Conservation (phyloP, 2,113 vertebrate genomes). For the Mystacornis crossleyi region DNA sequence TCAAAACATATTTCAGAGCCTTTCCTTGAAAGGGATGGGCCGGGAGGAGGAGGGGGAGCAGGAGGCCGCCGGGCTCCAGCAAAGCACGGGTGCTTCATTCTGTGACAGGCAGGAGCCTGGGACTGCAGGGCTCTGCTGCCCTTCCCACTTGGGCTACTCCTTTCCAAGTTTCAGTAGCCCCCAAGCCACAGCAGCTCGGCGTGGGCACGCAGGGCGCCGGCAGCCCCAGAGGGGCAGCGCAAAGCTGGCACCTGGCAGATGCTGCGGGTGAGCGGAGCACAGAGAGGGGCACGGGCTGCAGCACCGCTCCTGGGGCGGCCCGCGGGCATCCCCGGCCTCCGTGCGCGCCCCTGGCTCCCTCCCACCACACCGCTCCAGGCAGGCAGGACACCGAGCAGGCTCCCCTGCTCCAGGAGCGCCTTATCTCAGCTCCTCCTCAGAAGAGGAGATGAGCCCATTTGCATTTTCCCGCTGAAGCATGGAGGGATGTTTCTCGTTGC, state of each 20-base stretch:
- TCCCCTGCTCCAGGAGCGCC: slow-evolving; percentile 70
- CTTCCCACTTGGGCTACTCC: background rate
- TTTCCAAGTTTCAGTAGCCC: background rate
- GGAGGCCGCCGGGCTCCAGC: background rate
- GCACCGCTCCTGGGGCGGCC: background rate
- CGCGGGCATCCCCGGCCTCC: accelerated
- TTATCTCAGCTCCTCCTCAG: slow-evolving; percentile 73
- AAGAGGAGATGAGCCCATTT: slow-evolving; percentile 77
- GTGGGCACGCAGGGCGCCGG: accelerated
- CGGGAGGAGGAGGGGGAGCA: background rate
- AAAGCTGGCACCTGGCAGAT: background rate
- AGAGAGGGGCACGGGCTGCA: background rate
- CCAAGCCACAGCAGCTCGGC: background rate
- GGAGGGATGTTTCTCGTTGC: slow-evolving; percentile 66
- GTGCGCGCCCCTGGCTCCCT: background rate
- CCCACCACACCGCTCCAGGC: background rate
- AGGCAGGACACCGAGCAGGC: slow-evolving; percentile 39
- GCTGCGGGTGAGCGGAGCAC: background rate
- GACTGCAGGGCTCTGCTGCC: background rate
- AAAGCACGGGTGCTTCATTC: background rate
- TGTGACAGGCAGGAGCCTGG: background rate
- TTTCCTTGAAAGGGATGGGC: slow-evolving; percentile 1
- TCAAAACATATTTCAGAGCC: slow-evolving; percentile 2
- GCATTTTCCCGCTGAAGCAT: slow-evolving; percentile 76
- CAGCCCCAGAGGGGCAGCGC: background rate